Base-by-base conservation (phyloP, 2,797 vertebrate species). In the Lagorchestes hirsutus region DNA sequence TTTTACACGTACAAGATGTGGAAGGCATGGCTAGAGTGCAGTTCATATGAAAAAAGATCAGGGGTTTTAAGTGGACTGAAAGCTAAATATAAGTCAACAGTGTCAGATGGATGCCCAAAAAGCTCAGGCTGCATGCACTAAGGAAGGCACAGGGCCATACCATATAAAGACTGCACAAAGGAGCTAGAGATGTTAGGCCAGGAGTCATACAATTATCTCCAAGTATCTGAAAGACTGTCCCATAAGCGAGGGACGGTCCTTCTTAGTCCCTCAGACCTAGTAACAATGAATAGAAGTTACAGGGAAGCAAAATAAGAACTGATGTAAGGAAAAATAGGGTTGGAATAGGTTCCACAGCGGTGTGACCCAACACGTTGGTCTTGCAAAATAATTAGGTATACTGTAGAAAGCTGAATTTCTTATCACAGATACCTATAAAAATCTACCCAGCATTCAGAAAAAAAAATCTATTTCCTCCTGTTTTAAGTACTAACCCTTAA, bases 401-500 rank as follows among this genome's bases (percentile, higher is more conserved):
- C 92, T 96, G 95, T 95, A 52, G 92, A 59, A 46, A 55, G 57
- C 95, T 94, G 97, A 55, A 55, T 91, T 91, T 90, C 50, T 96
- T 57, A 58, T 58, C 55, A 93, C 57, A 91, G 92, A 62, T 95
- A 22, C 54, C 92, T 58, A 57, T 97, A 94, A 52, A 67, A 97
- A 96, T 93, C 93, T 55, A 91, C 62, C 58, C 90, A 96, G 97
- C 59, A 92, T 93, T 27, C 91, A 57, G 54, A 93, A 93, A 96
- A 94, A 91, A 67, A 93, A 93, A 94, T 87, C 27, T 91, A 56
- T 96, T 95, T 95, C 91, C 95, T 97, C 90, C 56, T 93, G 55
- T 93, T 95, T 97, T 90, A 92, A 95, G 93, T 95, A 93, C 92
- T 97, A 91, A 56, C 50, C 95, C 62, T 40, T 74, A 82, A 56